Evolutionary conservation across 2,888 invertebrate genomes (phyloP), one percentile per base, ranked within the genome.

Genomic region (Trilocha varians): DNA sequence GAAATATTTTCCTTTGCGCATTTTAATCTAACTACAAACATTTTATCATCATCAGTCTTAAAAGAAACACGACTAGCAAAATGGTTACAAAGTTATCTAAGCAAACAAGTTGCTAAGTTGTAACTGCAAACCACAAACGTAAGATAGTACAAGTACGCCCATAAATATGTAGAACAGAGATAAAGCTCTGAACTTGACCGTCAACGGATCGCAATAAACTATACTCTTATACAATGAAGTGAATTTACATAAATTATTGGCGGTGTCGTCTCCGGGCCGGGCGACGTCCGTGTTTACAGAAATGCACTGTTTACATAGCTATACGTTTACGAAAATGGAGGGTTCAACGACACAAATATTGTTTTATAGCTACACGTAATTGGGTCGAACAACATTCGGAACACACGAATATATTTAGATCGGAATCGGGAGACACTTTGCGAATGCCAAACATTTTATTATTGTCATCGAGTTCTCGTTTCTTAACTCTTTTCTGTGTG

Each of bases 211-310:
- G 70, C 72, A 75, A 78, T 83, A 83, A 82, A 80, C 78, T 76
- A 62, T 75, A 67, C 76, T 75, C 69, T 78, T 78, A 67, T 72
- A 76, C 79, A 79, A 79, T 82, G 83, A 78, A 70, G 76, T 69
- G 69, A 72, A 83, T 83, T 83, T 78, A 83, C 84, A 84, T 85
- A 84, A 84, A 84, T 83, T 80, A 83, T 83, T 70, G 79, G 73
- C 78, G 78, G 62, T 76, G 70, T 59, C 64, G 82, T 77, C 78
- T 73, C 73, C 48, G 48, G 47, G 44, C 44, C 44, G 43, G 32
- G 25, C 44, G 50, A 5, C 49, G 52, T 48, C 45, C 51, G 52
- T 62, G 67, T 71, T 74, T 75, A 71, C 71, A 58, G 72, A 70
- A 69, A 70, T 79, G 80, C 80, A 80, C 62, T 82, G 82, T 82